Evolutionary conservation across 2,888 invertebrate genomes (phyloP).

Genomic region (Gibbula magus): DNA sequence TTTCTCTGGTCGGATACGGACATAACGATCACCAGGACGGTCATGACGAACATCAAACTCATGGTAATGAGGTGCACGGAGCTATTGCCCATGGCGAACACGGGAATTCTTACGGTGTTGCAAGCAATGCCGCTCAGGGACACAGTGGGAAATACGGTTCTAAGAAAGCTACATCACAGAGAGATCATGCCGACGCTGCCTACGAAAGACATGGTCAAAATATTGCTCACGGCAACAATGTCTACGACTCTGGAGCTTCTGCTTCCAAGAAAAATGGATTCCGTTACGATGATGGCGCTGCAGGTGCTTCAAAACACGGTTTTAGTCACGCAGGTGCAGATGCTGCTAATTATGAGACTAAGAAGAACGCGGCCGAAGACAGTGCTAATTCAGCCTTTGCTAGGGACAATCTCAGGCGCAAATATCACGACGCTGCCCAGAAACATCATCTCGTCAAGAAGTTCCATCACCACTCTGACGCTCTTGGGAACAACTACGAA

Average conservation of each 20-base stretch:
- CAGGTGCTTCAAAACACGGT: not conserved
- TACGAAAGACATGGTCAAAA: not conserved
- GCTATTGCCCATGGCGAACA: not conserved
- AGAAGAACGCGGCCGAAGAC: not conserved
- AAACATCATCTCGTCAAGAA: slow-evolving; percentile 14
- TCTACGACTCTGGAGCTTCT: not conserved
- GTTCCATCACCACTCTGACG: slow-evolving; percentile 3
- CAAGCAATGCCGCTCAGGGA: not conserved
- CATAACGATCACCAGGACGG: not conserved
- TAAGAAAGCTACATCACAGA: not conserved
- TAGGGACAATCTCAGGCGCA: not conserved
- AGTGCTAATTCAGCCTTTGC: not conserved
- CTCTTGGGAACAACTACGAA: slow-evolving; percentile 14
- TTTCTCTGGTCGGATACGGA: not conserved
- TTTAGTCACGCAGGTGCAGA: not conserved
- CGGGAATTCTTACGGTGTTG: not conserved
- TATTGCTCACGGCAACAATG: not conserved
- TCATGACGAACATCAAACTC: not conserved
- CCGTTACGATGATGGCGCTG: not conserved
- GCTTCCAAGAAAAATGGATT: not conserved
- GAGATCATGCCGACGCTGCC: not conserved
- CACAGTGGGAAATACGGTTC: not conserved
- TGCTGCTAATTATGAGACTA: not conserved
- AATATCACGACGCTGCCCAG: slow-evolving; percentile 2
- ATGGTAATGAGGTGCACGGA: not conserved